phyloP scores from a whole-genome alignment of 2,888 invertebrate genomes.

The Pristionchus maxplancki region DNA sequence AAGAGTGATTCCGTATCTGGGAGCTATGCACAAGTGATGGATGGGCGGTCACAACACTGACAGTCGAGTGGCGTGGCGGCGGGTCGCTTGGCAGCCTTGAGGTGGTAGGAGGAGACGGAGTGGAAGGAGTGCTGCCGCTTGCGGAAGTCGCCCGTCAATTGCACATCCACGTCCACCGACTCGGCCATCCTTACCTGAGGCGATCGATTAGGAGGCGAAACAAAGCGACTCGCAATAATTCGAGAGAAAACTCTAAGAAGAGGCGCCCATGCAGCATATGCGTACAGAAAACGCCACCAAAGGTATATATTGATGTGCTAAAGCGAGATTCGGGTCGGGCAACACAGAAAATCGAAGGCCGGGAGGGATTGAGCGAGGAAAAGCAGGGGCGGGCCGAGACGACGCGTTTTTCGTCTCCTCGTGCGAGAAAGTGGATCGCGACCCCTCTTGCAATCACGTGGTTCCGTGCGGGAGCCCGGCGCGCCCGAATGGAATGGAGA shows the following conservation, averaged over 20 bases:
- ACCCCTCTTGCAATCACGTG: too few species aligned
- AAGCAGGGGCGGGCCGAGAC: not conserved
- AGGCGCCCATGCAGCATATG: too few species aligned
- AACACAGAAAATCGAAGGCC: not conserved
- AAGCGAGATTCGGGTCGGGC: too few species aligned
- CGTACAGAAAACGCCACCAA: too few species aligned
- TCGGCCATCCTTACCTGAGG: not conserved
- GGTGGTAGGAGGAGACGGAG: not conserved
- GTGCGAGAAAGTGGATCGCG: not conserved
- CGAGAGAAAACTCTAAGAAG: too few species aligned
- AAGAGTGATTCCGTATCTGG: too few species aligned
- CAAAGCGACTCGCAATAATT: too few species aligned
- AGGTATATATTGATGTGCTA: too few species aligned
- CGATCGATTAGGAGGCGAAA: not conserved
- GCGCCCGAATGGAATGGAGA: too few species aligned
- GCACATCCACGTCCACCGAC: not conserved
- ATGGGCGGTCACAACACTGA: not conserved
- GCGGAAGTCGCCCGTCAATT: not conserved
- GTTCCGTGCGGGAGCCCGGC: too few species aligned
- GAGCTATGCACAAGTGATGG: too few species aligned
- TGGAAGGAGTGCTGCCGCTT: not conserved
- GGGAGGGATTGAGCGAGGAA: not conserved
- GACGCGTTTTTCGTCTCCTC: slow-evolving; percentile 10
- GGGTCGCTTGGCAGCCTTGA: not conserved
- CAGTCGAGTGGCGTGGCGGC: not conserved